Evolutionary conservation across 2,797 vertebrate genomes (phyloP), one percentile per base, ranked within the genome.

Genomic region (Cossypha caffra): DNA sequence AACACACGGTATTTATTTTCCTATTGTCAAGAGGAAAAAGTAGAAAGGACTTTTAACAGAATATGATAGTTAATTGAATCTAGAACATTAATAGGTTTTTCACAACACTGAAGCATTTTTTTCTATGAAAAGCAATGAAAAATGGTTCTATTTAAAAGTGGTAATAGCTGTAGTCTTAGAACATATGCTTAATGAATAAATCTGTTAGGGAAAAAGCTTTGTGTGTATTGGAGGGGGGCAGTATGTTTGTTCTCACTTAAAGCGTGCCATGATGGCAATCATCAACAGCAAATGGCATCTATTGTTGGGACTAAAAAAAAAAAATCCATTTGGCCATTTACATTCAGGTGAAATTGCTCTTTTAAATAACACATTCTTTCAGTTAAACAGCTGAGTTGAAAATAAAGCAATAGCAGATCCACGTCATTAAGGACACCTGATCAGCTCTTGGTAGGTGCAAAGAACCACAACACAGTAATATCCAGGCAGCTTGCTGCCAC

Each of bases 171-270:
- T 94, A 89, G 88, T 90, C 89, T 94, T 96, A 73, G 89, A 94
- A 95, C 97, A 95, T 96, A 95, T 96, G 94, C 95, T 93, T 95
- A 93, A 93, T 96, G 92, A 90, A 96, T 50, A 95, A 97, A 95
- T 84, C 84, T 95, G 90, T 82, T 93, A 73, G 52, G 57, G 86
- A 94, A 93, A 95, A 93, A 90, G 79, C 89, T 52, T 48, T 90
- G 82, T 84, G 93, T 94, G 87, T 95, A 86, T 72, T 95, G 79
- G 69, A 96, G 69, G 76, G 33, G 45, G 45, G n/a, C 69, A 95
- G 63, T 59, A 78, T 95, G 89, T 96, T 96, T 96, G 89, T 96
- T 95, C 94, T 94, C 94, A 96, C 94, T 93, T 92, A 52, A 88
- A 95, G 82, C 0, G 0, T 95, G 89, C 91, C 76, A 90, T 66